Conservation (phyloP, 2,797 vertebrate genomes). For the Mionectes olivaceus region DNA sequence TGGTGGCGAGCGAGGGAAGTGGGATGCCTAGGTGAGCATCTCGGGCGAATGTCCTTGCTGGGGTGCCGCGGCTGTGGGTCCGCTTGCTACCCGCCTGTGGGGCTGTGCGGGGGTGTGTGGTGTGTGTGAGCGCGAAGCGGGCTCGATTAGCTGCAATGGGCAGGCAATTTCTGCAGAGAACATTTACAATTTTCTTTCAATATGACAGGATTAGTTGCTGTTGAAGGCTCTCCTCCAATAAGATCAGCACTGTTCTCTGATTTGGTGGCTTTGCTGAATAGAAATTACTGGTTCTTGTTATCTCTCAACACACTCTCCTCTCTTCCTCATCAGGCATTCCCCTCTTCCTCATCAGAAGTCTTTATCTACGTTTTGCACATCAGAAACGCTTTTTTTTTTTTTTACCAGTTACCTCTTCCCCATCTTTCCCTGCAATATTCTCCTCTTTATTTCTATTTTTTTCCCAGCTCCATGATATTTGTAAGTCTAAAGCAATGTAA, state of each 20-base stretch:
- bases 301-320: slow-evolving; percentile 34
- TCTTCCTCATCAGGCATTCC: slow-evolving; percentile 40
- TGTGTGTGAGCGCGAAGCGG: not conserved
- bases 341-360: slow-evolving; percentile 38
- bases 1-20: not conserved
- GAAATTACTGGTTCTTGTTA: slow-evolving; percentile 74
- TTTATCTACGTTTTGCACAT: slow-evolving; percentile 61
- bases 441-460: not conserved
- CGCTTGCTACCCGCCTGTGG: not conserved
- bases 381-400: not conserved
- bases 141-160: slow-evolving; percentile 74
- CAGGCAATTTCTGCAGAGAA: slow-evolving; percentile 74
- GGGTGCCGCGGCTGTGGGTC: not conserved
- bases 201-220: slow-evolving; percentile 75
- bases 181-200: slow-evolving; percentile 77
- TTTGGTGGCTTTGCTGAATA: slow-evolving; percentile 77
- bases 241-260: slow-evolving; percentile 74
- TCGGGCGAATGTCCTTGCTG: not conserved
- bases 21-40: not conserved
- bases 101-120: not conserved
- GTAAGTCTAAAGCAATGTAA: not conserved
- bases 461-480: not conserved
- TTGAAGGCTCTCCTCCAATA: slow-evolving; percentile 78
- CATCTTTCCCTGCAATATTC: not conserved
- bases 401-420: not conserved